These are phyloP conservation scores for Agrotis clavis DNA, from an alignment of 2,888 invertebrate species.

Conservation along the genomic window DNA sequence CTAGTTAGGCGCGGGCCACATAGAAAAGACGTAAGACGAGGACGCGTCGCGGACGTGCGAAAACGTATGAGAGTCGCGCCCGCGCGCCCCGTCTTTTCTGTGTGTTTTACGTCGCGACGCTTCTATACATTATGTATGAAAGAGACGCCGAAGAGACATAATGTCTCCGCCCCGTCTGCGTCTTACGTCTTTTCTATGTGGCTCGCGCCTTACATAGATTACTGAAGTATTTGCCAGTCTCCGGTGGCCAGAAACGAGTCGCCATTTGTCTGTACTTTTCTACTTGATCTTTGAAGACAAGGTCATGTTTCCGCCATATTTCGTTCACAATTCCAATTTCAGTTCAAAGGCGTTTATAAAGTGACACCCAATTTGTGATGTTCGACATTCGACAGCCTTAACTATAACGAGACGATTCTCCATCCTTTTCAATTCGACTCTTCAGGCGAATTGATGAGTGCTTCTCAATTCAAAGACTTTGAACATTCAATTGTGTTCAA, in stretches of 20 bases:
- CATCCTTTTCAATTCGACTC: conserved; percentile 25
- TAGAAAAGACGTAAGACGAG: no score
- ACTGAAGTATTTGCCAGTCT: not conserved
- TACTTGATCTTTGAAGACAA: not conserved
- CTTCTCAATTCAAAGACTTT: conserved; percentile 49
- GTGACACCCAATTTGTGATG: conserved; percentile 37
- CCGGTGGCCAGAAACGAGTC: not conserved
- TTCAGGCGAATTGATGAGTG: conserved; percentile 33
- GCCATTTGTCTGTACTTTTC: not conserved
- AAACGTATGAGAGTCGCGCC: no score
- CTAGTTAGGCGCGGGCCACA: no score
- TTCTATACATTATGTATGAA: no score
- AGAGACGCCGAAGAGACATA: no score
- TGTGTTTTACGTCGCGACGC: no score
- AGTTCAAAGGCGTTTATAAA: conserved; percentile 20
- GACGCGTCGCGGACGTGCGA: no score
- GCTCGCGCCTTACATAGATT: no score
- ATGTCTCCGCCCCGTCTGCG: no score
- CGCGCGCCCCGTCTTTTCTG: no score
- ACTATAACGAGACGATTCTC: conserved; percentile 7
- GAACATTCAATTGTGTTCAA: conserved; percentile 51
- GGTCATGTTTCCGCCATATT: conserved; percentile 29
- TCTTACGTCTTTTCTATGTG: no score
- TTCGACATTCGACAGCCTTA: conserved; percentile 14
- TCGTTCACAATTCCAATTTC: conserved; percentile 29